These are phyloP conservation scores for Strix occidentalis DNA, from an alignment of 2,797 vertebrate species.

Conservation along the genomic window DNA sequence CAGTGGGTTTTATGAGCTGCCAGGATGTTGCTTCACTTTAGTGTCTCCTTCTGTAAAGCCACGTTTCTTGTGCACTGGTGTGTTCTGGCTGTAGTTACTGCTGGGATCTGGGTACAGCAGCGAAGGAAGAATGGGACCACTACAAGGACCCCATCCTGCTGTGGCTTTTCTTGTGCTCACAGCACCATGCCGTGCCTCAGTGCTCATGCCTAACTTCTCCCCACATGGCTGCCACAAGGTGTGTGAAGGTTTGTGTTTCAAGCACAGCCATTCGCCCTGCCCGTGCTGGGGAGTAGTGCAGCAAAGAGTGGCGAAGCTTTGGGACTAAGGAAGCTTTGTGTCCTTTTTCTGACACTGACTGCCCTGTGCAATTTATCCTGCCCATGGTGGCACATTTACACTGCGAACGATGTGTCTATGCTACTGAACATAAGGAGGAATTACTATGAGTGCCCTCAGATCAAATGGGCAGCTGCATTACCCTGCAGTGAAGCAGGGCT, in stretches of 20 bases:
- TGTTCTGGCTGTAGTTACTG: background rate
- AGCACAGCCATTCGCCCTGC: background rate
- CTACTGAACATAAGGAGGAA: background rate
- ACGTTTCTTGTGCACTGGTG: background rate
- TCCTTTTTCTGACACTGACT: background rate
- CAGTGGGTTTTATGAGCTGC: background rate
- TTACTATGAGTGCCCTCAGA: background rate
- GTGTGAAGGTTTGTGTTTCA: background rate
- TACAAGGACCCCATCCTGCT: background rate
- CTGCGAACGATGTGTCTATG: background rate
- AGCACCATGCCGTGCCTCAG: rapidly evolving
- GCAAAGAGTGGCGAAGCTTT: background rate
- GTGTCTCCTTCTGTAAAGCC: background rate
- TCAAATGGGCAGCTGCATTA: background rate
- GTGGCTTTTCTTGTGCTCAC: background rate
- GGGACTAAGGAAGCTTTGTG: background rate
- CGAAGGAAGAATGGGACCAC: background rate
- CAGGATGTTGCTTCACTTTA: background rate
- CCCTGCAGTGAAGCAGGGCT: background rate
- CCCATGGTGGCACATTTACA: background rate
- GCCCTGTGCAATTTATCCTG: background rate
- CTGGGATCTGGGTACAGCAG: background rate
- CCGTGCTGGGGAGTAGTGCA: rapidly evolving
- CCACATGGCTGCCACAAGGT: background rate
- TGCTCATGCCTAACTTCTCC: background rate